A percentile compares a stretch with the other conserved stretches of the same genome.
Evolutionary conservation across 1,140 invertebrate genomes (phyloP).

Genomic region (Zeugodacus cucurbitae): DNA sequence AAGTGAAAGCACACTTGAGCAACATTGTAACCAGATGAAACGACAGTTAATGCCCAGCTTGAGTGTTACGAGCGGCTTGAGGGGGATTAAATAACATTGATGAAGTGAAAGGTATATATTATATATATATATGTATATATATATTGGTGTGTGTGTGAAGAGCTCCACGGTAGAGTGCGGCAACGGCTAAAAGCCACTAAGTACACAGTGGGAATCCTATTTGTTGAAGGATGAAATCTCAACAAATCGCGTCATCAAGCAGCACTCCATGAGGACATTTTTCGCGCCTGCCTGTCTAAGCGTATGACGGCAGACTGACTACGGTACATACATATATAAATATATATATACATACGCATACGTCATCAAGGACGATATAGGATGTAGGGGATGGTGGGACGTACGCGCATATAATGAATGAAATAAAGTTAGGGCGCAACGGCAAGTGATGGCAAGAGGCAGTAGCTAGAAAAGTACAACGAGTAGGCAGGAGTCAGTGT

Average conservation of each 20-base stretch:
- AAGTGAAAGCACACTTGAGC: neutral
- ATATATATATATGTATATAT: too few species aligned
- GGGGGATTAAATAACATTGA: neutral
- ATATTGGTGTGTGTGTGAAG: neutral
- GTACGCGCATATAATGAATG: neutral
- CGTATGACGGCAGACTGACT: neutral
- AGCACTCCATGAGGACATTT: neutral
- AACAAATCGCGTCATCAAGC: conserved; percentile 30
- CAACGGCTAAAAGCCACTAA: neutral
- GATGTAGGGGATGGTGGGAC: neutral
- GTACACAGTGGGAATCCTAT: neutral
- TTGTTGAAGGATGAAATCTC: conserved; percentile 18
- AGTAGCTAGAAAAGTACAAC: neutral
- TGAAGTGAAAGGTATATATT: neutral
- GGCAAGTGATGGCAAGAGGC: neutral
- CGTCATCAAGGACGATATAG: neutral
- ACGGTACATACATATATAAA: neutral
- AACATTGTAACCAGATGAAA: neutral
- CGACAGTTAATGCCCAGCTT: neutral
- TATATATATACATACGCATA: neutral
- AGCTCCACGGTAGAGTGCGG: neutral
- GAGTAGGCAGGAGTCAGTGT: neutral
- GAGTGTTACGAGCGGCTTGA: neutral
- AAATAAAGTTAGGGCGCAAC: neutral
- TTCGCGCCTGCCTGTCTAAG: neutral